Evolutionary conservation across 2,888 invertebrate species (phyloP).

Genomic region (Epsilonema sp.): DNA sequence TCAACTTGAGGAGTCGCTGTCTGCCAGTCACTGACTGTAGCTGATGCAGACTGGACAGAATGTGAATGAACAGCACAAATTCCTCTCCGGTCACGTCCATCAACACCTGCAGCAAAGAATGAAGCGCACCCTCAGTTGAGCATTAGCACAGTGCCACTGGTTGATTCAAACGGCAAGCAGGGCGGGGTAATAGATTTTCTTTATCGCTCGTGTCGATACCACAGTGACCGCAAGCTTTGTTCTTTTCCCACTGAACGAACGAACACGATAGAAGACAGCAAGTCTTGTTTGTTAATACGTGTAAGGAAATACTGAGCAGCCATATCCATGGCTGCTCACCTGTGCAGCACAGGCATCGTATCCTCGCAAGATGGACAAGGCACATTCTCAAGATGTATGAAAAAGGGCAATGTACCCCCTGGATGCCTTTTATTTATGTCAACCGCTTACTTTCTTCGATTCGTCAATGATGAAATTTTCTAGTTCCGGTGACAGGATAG

Average conservation of each 20-base stretch:
- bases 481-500: conserved; percentile 56
- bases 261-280: too few relatives aligned
- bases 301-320: too few relatives aligned
- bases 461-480: conserved; percentile 63
- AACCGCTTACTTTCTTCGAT: conserved; percentile 62
- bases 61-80: conserved; percentile 67
- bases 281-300: too few relatives aligned
- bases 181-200: neutral
- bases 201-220: too few relatives aligned
- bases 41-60: conserved; percentile 57
- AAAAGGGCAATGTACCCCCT: too few relatives aligned
- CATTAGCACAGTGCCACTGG: neutral
- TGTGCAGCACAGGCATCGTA: too few relatives aligned
- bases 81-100: conserved; percentile 68
- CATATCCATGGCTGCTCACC: too few relatives aligned
- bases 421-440: too few relatives aligned
- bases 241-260: too few relatives aligned
- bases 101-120: conserved; percentile 24
- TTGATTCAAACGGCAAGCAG: neutral
- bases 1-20: conserved; percentile 62
- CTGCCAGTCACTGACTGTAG: conserved; percentile 63
- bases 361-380: too few relatives aligned
- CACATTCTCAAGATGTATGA: too few relatives aligned
- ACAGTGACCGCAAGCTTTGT: too few relatives aligned
- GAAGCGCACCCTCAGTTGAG: conserved; percentile 3